A percentile compares a stretch with the other conserved stretches of the same genome.
phyloP scores from a whole-genome alignment of 2,797 vertebrate genomes.

The Hipposideros larvatus region DNA sequence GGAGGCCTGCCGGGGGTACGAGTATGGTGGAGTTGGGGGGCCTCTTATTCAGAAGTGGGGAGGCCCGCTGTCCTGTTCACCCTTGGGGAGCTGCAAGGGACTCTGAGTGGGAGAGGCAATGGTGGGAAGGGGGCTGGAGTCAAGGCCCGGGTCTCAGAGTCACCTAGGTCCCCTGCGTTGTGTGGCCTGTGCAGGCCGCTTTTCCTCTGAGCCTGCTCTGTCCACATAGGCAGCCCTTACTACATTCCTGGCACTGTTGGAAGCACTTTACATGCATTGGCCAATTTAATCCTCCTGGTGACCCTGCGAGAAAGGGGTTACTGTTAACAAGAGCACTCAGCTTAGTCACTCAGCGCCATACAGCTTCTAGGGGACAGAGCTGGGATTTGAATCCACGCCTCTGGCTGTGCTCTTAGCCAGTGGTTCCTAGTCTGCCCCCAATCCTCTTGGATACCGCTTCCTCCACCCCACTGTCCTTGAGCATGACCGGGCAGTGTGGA shows the following conservation, averaged over 20 bases:
- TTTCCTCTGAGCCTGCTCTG: background rate
- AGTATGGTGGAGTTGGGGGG: background rate
- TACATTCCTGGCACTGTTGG: background rate
- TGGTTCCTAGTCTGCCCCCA: background rate
- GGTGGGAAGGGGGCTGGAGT: background rate
- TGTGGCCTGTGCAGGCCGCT: background rate
- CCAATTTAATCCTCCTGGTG: background rate
- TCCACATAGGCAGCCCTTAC: accelerated
- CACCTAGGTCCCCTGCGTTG: accelerated
- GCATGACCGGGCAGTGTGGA: background rate
- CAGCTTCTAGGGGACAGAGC: background rate
- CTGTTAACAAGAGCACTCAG: background rate
- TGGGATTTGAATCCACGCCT: background rate
- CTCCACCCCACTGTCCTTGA: background rate
- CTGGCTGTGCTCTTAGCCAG: background rate
- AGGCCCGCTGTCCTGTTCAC: background rate
- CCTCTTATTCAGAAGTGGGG: too few species aligned
- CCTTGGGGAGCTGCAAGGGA: background rate
- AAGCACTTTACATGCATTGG: background rate
- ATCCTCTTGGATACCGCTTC: accelerated
- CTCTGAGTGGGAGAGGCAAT: background rate
- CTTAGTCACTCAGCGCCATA: background rate
- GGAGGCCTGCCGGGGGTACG: background rate
- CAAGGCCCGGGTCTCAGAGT: background rate
- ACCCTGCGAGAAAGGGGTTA: background rate